Conservation (phyloP, 2,113 vertebrate species). For the Eudyptes chrysolophus region DNA sequence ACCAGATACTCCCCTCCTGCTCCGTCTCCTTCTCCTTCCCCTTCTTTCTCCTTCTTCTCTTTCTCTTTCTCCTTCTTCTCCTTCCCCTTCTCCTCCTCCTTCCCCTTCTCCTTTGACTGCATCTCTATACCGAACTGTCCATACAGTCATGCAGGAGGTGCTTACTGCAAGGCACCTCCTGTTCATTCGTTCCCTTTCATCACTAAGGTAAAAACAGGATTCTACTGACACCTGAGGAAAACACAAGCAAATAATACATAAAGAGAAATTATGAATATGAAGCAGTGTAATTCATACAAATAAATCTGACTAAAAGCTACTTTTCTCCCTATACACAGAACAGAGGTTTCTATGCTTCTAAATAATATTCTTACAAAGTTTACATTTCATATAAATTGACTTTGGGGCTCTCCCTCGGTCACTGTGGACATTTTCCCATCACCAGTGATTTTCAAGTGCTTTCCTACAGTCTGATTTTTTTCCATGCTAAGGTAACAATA, state of each 20-base stretch:
- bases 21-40: not conserved
- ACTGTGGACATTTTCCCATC: not conserved
- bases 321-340: not conserved
- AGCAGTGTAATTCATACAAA: not conserved
- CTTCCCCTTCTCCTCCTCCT: not conserved
- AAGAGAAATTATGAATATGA: not conserved
- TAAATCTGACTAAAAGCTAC: not conserved
- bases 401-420: not conserved
- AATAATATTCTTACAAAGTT: not conserved
- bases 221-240: not conserved
- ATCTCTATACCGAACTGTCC: not conserved
- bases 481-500: not conserved
- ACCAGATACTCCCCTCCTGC: not conserved
- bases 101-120: not conserved
- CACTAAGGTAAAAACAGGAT: not conserved
- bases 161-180: not conserved
- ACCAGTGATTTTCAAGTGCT: not conserved
- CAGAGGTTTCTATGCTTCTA: not conserved
- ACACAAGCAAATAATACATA: not conserved
- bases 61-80: no score
- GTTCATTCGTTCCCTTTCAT: not conserved
- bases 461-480: not conserved
- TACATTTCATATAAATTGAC: not conserved
- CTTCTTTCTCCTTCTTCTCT: not conserved
- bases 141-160: not conserved